Evolutionary conservation across 1,140 invertebrate genomes (phyloP).

Genomic region (Archivesica marissinica): DNA sequence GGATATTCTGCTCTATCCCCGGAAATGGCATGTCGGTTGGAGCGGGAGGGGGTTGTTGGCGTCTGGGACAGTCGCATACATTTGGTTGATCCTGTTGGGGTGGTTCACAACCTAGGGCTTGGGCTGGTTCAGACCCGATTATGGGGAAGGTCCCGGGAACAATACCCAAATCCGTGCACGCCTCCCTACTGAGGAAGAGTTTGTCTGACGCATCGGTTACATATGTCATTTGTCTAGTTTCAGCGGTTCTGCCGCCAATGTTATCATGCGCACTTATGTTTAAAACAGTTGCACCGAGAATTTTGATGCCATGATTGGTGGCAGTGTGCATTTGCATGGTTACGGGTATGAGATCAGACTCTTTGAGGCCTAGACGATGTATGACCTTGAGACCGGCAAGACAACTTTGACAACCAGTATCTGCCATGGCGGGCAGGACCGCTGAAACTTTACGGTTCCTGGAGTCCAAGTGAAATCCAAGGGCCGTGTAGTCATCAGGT

Average conservation of each 20-base stretch:
- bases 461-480: constrained; percentile 43
- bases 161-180: constrained; percentile 36
- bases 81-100: too few relatives aligned
- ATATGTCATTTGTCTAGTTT: constrained; percentile 43
- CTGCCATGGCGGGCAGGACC: constrained; percentile 38
- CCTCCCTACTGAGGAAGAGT: constrained; percentile 54
- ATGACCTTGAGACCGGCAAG: constrained; percentile 37
- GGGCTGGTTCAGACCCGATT: background rate
- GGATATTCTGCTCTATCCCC: constrained; percentile 41
- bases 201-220: constrained; percentile 43
- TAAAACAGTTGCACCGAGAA: constrained; percentile 49
- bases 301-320: constrained; percentile 38
- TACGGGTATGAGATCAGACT: constrained; percentile 56
- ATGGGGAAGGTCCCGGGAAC: constrained; percentile 19
- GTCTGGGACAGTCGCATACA: constrained; percentile 61
- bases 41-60: constrained; percentile 46
- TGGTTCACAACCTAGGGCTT: too few relatives aligned
- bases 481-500: constrained; percentile 49
- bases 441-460: background rate
- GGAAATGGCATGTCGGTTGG: constrained; percentile 38
- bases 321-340: constrained; percentile 57
- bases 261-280: constrained; percentile 23
- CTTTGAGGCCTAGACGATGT: constrained; percentile 19
- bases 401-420: constrained; percentile 55
- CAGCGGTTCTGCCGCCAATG: background rate